Base-by-base conservation (phyloP, 1,140 invertebrate genomes). In the Camponotus vicinus region DNA sequence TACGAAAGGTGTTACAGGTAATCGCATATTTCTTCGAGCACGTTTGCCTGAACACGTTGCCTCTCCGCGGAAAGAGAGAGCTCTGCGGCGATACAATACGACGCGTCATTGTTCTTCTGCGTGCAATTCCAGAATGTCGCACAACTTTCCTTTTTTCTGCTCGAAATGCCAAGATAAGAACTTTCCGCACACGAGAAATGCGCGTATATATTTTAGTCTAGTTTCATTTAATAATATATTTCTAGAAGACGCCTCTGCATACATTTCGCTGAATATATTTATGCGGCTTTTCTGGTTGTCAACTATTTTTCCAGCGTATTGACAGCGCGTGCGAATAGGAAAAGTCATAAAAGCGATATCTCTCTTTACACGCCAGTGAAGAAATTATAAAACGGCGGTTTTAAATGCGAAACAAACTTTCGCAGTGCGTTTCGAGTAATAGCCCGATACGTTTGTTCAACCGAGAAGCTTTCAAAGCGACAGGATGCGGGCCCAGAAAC, bases 401-500 rank as follows among this genome's bases (percentile, higher is more conserved):
- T 75, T 37, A 32, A 45, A 71, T 13, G 27, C 32, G 27, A 27
- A 27, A 59, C 40, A 3, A 40, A 73, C 67, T 71, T 61, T 82
- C 27, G 37, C 49, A 27, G 21, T 34, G 18, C 11, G 15, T 49
- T 42, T 11, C 42, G 2, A 79, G 42, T 52, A 71, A 88, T 59
- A 70, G 21, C 9, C 70, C 21, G 52, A 73, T 71, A 55, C 32
- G 32, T 55, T 57, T 49, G 79, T 75, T 66, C 52, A 52, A 34
- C 11, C 40, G 63, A 59, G 37, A 49, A 78, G 57, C 67, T 78
- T 84, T 87, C 59, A 15, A 49, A 82, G 52, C 52, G 27, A 67
- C 88, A 86, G 71, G 89, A 90, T 90, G 89, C 89, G 88, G 89
- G 89, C 78, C 55, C 77, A 86, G 66, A 42, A 49, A 89, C 3